phyloP scores from a whole-genome alignment of 2,888 invertebrate genomes.

The Dioctria rufipes region DNA sequence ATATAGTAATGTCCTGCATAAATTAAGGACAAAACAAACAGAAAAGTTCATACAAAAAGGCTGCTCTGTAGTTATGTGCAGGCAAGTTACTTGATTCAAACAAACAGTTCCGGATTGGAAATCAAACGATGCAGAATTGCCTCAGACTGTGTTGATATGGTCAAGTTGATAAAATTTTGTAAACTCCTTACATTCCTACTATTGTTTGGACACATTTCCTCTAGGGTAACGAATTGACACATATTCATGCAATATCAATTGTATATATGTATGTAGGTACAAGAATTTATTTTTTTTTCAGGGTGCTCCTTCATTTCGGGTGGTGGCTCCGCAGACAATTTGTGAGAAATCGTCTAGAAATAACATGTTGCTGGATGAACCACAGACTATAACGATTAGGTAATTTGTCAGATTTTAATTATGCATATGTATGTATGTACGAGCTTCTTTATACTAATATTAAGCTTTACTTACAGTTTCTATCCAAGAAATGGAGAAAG shows the following conservation, averaged over 20 bases:
- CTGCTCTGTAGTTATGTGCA: not conserved
- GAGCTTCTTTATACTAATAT: not conserved
- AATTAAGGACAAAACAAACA: too few relatives aligned
- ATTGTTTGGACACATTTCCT: not conserved
- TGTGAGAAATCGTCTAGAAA: conserved; percentile 2
- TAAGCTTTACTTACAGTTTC: conserved; percentile 12
- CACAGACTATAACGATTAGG: conserved; percentile 14
- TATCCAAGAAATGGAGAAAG: conserved; percentile 26
- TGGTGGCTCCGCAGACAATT: conserved; percentile 35
- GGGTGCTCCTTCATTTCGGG: conserved; percentile 22
- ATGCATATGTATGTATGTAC: not conserved
- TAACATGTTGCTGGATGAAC: not conserved
- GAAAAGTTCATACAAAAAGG: not conserved
- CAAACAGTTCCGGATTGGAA: not conserved
- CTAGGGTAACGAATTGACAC: not conserved
- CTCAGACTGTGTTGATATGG: conserved; percentile 10
- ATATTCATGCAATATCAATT: too few relatives aligned
- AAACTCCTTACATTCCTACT: not conserved
- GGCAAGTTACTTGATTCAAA: not conserved
- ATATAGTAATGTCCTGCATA: too few relatives aligned
- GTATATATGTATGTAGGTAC: too few relatives aligned
- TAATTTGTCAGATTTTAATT: not conserved
- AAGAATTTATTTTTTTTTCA: not conserved
- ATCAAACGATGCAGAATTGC: conserved; percentile 21
- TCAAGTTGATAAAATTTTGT: not conserved